Evolutionary conservation across 2,113 vertebrate genomes (phyloP).

Genomic region (Strix aluco): DNA sequence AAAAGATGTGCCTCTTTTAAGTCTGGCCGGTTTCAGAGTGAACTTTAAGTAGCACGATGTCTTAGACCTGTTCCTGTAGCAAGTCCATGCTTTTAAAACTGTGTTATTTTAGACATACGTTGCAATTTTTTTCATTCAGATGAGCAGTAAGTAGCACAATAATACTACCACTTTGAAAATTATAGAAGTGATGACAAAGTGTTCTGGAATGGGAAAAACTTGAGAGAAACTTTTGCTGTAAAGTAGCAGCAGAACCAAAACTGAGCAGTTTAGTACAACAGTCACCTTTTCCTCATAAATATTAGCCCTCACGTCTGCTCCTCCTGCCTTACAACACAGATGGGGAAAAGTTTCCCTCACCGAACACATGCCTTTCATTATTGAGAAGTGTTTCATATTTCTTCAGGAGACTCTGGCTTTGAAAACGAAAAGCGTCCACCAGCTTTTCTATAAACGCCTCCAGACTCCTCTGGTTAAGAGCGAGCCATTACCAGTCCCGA

Average conservation of each 20-base stretch:
- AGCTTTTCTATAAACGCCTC: neutral
- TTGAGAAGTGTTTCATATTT: slow-evolving; percentile 39
- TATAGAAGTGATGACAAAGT: neutral
- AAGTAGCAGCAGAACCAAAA: neutral
- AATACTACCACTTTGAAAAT: neutral
- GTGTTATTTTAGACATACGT: neutral
- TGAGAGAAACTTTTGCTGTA: neutral
- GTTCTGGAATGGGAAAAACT: neutral
- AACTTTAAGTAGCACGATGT: neutral
- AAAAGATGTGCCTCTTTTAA: slow-evolving; percentile 21
- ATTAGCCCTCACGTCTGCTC: neutral
- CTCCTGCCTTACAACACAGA: neutral
- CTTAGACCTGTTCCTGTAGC: neutral
- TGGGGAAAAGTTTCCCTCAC: neutral
- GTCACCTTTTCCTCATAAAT: neutral
- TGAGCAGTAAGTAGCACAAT: neutral
- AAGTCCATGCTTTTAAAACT: neutral
- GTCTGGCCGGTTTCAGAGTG: neutral
- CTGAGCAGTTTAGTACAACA: neutral
- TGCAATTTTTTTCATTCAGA: too few species aligned
- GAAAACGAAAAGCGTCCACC: slow-evolving; percentile 4
- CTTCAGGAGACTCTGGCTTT: neutral
- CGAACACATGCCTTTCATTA: slow-evolving; percentile 3
- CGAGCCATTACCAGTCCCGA: neutral
- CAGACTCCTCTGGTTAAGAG: neutral